Base-by-base conservation (phyloP, 2,797 vertebrate genomes). In the Rhadinocentrus ornatus region DNA sequence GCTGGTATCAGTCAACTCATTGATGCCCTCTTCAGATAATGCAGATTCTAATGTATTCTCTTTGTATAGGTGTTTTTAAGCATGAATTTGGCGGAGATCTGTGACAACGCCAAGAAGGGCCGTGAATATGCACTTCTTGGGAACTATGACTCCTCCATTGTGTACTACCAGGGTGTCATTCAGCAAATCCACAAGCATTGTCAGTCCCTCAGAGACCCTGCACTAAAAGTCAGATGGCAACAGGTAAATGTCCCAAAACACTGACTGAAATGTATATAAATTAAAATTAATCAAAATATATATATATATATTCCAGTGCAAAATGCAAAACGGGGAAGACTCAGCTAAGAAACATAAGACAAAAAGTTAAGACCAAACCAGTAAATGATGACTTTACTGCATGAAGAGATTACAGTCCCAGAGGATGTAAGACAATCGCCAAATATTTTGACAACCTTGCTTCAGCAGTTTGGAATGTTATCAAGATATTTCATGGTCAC, bases 151-250 rank as follows among this genome's bases (percentile, higher is more conserved):
- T 97, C 97, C 3, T 97, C 98, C 16, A 93, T 96, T 83, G 96
- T 99, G 0, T 99, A 99, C 91, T 99, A 99, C 86, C 97, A 99
- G 84, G 98, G 97, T 9, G 97, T 99, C 78, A 94, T 99, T 68
- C 97, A 99, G 54, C 97, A 99, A 92, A 98, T 99, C 86, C 95
- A 97, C 73, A 96, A 96, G 77, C 96, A 98, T 63, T 96, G 95
- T 64, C 96, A 96, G 87, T 93, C 94, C 0, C 90, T 99, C 86
- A 92, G 94, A 89, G 98, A 99, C 90, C 97, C 98, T 9, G 94
- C 96, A 22, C 85, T 97, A 50, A 97, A 96, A 86, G 92, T 95
- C 79, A 96, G 93, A 88, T 99, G 97, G 98, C 97, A 98, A 52
- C 96, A 98, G 95, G 98, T 99, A 87, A 87, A 92, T 57, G 9